These are phyloP conservation scores for Odontophorus gujanensis DNA, from an alignment of 2,113 vertebrate species.

Conservation along the genomic window DNA sequence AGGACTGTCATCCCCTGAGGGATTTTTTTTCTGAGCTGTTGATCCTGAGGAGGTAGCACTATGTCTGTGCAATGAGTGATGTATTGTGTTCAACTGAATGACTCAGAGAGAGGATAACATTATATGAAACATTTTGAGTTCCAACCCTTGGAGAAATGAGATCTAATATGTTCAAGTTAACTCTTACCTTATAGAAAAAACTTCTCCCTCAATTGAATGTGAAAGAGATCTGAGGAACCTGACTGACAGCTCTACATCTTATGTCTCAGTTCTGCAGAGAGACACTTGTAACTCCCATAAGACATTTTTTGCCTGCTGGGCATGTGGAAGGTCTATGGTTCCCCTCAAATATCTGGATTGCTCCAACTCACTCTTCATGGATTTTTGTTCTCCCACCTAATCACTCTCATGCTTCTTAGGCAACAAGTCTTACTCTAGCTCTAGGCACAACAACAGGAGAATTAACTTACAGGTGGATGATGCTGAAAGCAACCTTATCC, in stretches of 20 bases:
- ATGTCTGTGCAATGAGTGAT: neutral
- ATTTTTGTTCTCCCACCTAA: neutral
- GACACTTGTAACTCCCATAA: neutral
- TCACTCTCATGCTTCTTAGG: neutral
- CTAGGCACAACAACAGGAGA: neutral
- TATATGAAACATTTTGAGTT: neutral
- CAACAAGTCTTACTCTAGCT: neutral
- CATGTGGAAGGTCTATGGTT: neutral
- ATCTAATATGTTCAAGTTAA: neutral
- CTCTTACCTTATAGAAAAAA: neutral
- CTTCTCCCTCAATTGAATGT: neutral
- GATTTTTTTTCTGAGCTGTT: neutral
- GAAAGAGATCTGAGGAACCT: neutral
- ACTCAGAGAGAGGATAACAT: neutral
- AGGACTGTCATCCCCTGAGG: neutral
- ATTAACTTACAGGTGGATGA: neutral
- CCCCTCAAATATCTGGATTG: neutral
- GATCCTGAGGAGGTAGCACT: neutral
- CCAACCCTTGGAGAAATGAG: neutral
- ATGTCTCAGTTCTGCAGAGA: rapidly evolving
- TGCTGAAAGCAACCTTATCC: neutral
- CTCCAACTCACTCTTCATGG: neutral
- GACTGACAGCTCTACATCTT: neutral
- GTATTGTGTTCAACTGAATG: neutral
- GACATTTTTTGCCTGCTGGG: neutral